These are phyloP conservation scores for Drosophila malerkotliana DNA, from an alignment of 1,140 invertebrate species.

Conservation along the genomic window DNA sequence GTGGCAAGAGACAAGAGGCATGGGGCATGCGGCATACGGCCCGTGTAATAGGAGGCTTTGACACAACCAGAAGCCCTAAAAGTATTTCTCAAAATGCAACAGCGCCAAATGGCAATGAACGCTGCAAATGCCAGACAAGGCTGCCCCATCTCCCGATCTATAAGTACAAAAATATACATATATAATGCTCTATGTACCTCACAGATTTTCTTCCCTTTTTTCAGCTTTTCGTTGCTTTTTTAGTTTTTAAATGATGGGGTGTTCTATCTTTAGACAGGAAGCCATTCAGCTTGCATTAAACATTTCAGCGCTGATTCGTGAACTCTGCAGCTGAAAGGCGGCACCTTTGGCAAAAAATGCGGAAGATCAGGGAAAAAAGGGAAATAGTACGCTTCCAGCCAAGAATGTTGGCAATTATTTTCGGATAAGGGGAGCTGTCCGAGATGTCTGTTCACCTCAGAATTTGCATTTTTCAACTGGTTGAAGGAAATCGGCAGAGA, in stretches of 20 bases:
- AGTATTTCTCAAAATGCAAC: constrained; percentile 66
- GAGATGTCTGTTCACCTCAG: background rate
- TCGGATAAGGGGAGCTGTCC: background rate
- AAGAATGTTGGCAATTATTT: constrained; percentile 26
- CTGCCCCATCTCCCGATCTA: constrained; percentile 31
- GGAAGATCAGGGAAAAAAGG: constrained; percentile 70
- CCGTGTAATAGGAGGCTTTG: constrained; percentile 23
- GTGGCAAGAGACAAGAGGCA: background rate
- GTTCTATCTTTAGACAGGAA: constrained; percentile 39
- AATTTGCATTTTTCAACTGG: constrained; percentile 10
- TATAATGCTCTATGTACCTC: constrained; percentile 6
- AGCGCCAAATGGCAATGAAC: constrained; percentile 70
- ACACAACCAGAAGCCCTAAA: constrained; percentile 63
- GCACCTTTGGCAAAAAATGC: constrained; percentile 59
- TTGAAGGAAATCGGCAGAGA: background rate
- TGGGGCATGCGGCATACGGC: constrained; percentile 6
- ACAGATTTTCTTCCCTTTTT: constrained; percentile 22
- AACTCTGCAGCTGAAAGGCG: constrained; percentile 65
- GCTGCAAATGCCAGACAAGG: constrained; percentile 61
- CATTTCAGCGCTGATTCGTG: constrained; percentile 71
- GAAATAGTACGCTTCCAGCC: constrained; percentile 4
- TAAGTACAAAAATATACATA: constrained; percentile 18
- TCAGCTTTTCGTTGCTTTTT: constrained; percentile 9
- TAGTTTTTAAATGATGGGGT: constrained; percentile 34
- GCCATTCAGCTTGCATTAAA: constrained; percentile 72